Evolutionary conservation across 64 coral and sea anemone species (phyloP), one percentile per base, ranked within the genome.

Genomic region (Stichodactyla helianthus): DNA sequence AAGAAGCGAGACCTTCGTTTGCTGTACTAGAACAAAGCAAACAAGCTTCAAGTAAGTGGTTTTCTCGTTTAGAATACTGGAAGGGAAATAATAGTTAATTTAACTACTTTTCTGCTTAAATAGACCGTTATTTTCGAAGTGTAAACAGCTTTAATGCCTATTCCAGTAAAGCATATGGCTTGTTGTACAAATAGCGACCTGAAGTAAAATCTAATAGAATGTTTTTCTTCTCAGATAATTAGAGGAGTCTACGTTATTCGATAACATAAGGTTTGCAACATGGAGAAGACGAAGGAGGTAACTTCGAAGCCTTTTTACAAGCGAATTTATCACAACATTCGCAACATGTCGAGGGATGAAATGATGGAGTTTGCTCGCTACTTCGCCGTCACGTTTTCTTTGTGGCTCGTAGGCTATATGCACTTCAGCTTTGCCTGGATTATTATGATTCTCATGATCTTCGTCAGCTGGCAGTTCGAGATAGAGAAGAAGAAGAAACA

Each of bases 371-470:
- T 87, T 31, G 76, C 55, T 7, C 85, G 85, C 10, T 82, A 53
- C 82, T 92, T 95, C 4, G 55, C 31, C 44, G 65, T 77, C 26
- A 86, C 93, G 18, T 23, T 88, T 2, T 76, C 90, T 6, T 51
- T 92, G 1, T 95, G 87, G 86, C 65, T 86, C 11, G 93, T 92
- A 54, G 90, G 93, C 55, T 88, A 89, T 60, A 77, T 92, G 83
- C 87, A 95, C 26, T 92, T 95, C 53, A 95, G 93, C 65, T 95
- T 92, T 82, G 93, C 93, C 17, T 95, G 93, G 93, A 95, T 95
- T 9, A 83, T 89, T 61, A 88, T 92, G 83, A 92, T 92, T 35
- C 52, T 95, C 10, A 87, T 88, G 84, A 86, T 92, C 44, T 95
- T 92, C 19, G 93, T 91, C 6, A 89, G 61, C 67, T 95, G 93